Evolutionary conservation across 2,797 vertebrate genomes (phyloP), one percentile per base, ranked within the genome.

Genomic region (Enoplosus armatus): DNA sequence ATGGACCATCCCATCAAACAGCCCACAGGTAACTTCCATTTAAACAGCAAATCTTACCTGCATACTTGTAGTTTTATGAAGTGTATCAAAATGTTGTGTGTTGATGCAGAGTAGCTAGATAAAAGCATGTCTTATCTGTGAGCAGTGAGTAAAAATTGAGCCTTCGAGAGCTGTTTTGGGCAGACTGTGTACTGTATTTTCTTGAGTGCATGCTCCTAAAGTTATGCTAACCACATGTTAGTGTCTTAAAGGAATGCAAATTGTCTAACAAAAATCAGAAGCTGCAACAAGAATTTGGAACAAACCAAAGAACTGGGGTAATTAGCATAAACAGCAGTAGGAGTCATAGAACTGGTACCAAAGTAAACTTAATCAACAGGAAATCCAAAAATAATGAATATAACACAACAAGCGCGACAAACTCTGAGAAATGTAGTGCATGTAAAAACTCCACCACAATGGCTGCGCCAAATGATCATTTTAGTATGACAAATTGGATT

Each of bases 1-100:
- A 96, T 96, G 50, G 91, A 96, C 77, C 97, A 99, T 91, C 95
- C 96, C 24, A 83, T 96, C 29, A 98, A 94, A 90, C 98, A 99
- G 53, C 97, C 97, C 2, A 0, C 37, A 83, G 95, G 98, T 99
- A 93, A 93, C 88, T 39, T 48, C 11, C 29, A 24, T 9, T 60
- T 24, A 27, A 47, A 58, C 12, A 37, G 3, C 15, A 56, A 18
- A 35, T 41, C 2, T 47, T 20, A 41, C 12, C 6, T 43, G 3
- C 3, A 26, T 58, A 16, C 24, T 24, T 62, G 24, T 18, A 18
- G 35, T 33, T 58, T 61, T 45, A 5, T 33, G 4, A 27, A 35
- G 15, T 58, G 15, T 43, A 15, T n/a, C 15, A 12, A 61, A 18
- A 39, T 54, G 22, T 27, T 61, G 41, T 60, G 39, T 31, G 15